Conservation (phyloP, 2,797 vertebrate species). For the Anas capensis region DNA sequence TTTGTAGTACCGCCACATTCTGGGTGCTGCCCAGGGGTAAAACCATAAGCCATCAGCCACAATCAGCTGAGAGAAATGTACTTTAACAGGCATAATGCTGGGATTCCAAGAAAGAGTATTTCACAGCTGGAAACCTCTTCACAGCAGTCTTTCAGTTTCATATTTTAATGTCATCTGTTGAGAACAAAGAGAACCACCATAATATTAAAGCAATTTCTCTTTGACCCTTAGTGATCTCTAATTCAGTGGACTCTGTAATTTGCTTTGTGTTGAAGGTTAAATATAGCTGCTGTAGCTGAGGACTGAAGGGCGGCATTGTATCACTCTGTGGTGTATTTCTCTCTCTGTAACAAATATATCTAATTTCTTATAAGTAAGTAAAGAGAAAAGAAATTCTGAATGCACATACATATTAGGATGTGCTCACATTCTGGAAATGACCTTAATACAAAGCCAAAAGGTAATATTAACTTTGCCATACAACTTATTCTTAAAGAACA, state of each 20-base stretch:
- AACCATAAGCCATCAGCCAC: not conserved
- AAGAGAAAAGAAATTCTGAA: not conserved
- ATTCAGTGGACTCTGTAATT: slow-evolving; percentile 52
- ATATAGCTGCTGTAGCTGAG: not conserved
- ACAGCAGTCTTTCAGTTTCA: slow-evolving; percentile 8
- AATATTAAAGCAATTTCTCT: slow-evolving; percentile 59
- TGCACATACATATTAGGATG: not conserved
- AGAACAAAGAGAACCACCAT: slow-evolving; percentile 42
- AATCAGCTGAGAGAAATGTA: not conserved
- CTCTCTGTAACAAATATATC: not conserved
- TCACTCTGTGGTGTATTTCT: not conserved
- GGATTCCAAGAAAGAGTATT: not conserved
- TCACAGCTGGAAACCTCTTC: slow-evolving; percentile 7
- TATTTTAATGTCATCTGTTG: slow-evolving; percentile 27
- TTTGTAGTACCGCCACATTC: not conserved
- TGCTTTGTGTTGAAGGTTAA: slow-evolving; percentile 16
- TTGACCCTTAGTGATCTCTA: slow-evolving; percentile 26
- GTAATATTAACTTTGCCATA: not conserved
- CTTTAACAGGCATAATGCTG: not conserved
- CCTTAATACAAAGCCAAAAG: not conserved
- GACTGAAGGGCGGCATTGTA: not conserved
- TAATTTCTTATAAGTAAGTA: not conserved
- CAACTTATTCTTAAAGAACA: not conserved
- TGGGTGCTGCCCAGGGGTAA: not conserved
- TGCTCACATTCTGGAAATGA: not conserved